These are phyloP conservation scores for Ashinkailepas kermadecensis DNA, from an alignment of 2,888 invertebrate genomes.

Conservation along the genomic window DNA sequence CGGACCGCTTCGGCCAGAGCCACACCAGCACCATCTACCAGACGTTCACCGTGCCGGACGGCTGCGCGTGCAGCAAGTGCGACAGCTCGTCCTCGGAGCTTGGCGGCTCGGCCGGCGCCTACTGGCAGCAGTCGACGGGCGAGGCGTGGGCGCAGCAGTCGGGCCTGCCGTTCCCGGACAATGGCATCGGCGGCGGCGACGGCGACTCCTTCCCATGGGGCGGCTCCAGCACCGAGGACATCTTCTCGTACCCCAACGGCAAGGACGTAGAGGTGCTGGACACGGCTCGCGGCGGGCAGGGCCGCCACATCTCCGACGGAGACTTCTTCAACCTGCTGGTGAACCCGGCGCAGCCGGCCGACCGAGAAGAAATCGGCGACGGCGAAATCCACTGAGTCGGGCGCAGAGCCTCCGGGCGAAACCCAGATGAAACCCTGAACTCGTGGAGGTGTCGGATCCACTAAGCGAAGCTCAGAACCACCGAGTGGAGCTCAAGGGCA, in stretches of 20 bases:
- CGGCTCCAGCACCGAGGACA: background rate
- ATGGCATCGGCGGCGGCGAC: background rate
- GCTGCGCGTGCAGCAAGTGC: conserved; percentile 19
- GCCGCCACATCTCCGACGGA: background rate
- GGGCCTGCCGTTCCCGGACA: background rate
- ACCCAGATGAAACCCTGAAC: too few species aligned
- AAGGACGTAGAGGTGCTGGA: background rate
- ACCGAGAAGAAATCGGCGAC: background rate
- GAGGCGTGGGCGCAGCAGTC: background rate
- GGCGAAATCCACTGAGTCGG: background rate
- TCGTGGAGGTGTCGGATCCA: too few species aligned
- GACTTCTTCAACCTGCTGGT: background rate
- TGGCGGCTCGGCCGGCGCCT: background rate
- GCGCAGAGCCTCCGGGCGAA: too few species aligned
- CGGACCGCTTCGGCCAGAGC: background rate
- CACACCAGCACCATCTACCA: background rate
- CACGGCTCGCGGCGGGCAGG: background rate
- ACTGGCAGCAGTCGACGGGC: conserved; percentile 12
- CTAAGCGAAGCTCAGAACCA: too few species aligned
- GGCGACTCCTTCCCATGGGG: background rate
- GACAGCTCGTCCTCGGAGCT: background rate
- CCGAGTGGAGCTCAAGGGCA: too few species aligned
- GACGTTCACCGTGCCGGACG: conserved; percentile 5
- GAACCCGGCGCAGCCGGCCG: background rate
- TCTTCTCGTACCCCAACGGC: background rate